Conservation (phyloP, 2,888 invertebrate species). For the Choreutis nemorana region DNA sequence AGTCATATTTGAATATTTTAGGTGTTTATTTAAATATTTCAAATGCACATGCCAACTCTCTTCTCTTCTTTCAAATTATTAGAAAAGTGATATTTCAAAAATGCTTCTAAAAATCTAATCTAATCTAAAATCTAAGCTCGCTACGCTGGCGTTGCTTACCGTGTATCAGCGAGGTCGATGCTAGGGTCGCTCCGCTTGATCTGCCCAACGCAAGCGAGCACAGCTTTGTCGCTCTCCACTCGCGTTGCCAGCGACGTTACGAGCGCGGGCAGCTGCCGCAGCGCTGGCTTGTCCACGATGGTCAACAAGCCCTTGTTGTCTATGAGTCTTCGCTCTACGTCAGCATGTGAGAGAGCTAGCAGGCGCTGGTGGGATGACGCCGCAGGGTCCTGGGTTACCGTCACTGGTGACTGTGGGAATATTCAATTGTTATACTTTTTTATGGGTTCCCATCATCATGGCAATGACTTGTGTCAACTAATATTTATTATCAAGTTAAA, state of each 20-base stretch:
- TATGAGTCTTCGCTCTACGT: conserved; percentile 89
- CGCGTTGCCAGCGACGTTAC: conserved; percentile 75
- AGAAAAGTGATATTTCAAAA: too few species aligned
- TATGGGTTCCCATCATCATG: too few species aligned
- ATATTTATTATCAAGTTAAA: too few species aligned
- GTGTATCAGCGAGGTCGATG: conserved; percentile 68
- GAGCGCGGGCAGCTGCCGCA: conserved; percentile 77
- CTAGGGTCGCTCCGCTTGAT: conserved; percentile 69
- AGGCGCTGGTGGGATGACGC: conserved; percentile 90
- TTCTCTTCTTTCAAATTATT: too few species aligned
- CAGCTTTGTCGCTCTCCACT: conserved; percentile 92
- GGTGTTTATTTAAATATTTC: too few species aligned
- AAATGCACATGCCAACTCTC: too few species aligned
- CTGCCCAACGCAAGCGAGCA: conserved; percentile 75
- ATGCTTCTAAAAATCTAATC: too few species aligned
- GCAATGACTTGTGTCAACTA: too few species aligned
- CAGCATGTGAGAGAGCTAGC: conserved; percentile 81
- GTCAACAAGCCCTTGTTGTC: conserved; percentile 91
- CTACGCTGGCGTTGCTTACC: too few species aligned
- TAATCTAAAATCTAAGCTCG: too few species aligned
- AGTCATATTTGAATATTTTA: too few species aligned
- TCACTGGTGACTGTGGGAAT: conserved; percentile 47
- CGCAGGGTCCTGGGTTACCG: conserved; percentile 76
- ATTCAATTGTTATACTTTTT: background rate
- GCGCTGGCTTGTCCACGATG: conserved; percentile 80